A percentile compares a stretch with the other conserved stretches of the same genome.
Conservation (phyloP, 2,113 vertebrate genomes). For the Boulengeromyrus knoepffleri region DNA sequence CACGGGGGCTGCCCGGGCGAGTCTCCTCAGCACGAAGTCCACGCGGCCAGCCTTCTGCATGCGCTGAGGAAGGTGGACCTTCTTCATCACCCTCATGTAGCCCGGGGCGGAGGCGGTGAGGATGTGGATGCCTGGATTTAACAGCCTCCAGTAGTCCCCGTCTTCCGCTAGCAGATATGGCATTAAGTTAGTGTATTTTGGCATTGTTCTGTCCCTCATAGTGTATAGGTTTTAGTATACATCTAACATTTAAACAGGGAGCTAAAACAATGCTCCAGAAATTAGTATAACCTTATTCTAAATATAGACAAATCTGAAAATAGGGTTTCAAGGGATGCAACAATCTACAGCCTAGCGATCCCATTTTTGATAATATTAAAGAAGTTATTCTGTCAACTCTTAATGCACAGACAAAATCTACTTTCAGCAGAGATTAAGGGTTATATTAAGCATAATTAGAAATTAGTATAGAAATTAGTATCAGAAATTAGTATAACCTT, state of each 20-base stretch:
- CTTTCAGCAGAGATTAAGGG: neutral
- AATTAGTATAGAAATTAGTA: no score
- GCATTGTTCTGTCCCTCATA: neutral
- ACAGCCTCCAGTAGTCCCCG: conserved; percentile 89
- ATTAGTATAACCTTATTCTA: neutral
- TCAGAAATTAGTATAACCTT: neutral
- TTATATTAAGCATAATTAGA: no score
- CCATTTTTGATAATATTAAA: neutral
- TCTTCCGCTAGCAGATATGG: conserved; percentile 62
- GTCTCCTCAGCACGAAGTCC: conserved; percentile 74
- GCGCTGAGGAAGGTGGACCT: conserved; percentile 68
- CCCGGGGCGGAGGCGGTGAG: conserved; percentile 75
- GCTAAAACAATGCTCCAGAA: neutral
- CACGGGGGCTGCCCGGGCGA: conserved; percentile 52
- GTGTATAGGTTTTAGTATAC: neutral
- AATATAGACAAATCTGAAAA: neutral
- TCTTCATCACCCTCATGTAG: conserved; percentile 76
- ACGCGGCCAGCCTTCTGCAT: conserved; percentile 73
- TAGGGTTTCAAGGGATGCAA: neutral
- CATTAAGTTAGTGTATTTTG: neutral
- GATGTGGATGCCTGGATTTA: conserved; percentile 75
- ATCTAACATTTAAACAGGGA: neutral
- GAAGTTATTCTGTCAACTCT: neutral
- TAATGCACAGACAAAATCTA: neutral
- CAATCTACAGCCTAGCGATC: neutral